These are phyloP conservation scores for Bellardia pandia DNA, from an alignment of 2,888 invertebrate species.

Conservation along the genomic window DNA sequence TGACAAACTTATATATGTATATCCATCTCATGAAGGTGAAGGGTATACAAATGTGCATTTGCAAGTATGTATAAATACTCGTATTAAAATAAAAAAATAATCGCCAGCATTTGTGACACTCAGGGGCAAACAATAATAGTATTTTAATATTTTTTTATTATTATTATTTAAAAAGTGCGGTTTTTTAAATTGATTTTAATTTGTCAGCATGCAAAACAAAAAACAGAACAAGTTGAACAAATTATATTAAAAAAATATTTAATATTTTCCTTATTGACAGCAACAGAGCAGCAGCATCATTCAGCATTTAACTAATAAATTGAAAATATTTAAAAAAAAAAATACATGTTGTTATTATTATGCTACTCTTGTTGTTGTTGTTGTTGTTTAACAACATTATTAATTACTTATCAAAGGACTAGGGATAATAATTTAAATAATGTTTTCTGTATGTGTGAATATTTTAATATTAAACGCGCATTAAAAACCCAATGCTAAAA, in stretches of 20 bases:
- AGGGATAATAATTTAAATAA: constrained; percentile 12
- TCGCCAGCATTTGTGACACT: not conserved
- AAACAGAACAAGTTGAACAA: not conserved
- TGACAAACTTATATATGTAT: too few relatives aligned
- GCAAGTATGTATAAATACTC: not conserved
- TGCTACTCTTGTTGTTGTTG: not conserved
- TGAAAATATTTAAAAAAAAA: not conserved
- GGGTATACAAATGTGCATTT: too few relatives aligned
- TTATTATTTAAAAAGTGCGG: constrained; percentile 1
- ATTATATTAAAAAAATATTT: not conserved
- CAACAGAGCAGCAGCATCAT: not conserved
- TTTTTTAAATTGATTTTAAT: too few relatives aligned
- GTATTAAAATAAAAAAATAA: not conserved
- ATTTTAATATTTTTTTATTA: constrained; percentile 15
- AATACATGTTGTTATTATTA: not conserved
- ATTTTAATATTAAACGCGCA: too few relatives aligned
- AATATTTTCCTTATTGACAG: not conserved
- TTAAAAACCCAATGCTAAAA: not conserved
- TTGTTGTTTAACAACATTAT: constrained; percentile 14
- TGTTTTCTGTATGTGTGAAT: not conserved
- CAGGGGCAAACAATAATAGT: constrained; percentile 17
- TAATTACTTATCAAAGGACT: constrained; percentile 32
- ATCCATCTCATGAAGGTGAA: too few relatives aligned
- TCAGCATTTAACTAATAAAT: constrained; percentile 25
- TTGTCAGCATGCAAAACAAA: not conserved